Evolutionary conservation across 2,797 vertebrate species (phyloP).

Genomic region (Hippopotamyrus pictus): DNA sequence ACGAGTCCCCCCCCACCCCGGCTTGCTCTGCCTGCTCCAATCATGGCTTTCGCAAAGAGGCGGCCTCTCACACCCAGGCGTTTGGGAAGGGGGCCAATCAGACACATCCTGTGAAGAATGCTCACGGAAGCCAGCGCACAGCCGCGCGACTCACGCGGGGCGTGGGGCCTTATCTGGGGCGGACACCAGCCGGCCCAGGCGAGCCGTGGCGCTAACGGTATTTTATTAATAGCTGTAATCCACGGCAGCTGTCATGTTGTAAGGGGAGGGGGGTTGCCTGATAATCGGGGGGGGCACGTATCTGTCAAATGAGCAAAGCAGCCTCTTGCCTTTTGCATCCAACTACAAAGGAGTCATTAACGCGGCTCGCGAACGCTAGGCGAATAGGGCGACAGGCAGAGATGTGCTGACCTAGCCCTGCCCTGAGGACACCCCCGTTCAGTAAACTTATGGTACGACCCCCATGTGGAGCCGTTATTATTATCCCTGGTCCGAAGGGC

Average conservation of each 20-base stretch:
- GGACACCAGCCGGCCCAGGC: background rate
- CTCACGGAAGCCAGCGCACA: background rate
- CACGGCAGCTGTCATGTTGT: background rate
- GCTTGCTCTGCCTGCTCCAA: conserved; percentile 38
- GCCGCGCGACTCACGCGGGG: background rate
- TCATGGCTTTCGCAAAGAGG: conserved; percentile 42
- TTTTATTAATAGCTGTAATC: background rate
- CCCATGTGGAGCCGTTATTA: background rate
- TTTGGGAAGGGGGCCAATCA: background rate
- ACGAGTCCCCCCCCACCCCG: background rate
- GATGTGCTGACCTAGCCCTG: background rate
- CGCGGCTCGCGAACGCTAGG: background rate
- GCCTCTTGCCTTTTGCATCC: background rate
- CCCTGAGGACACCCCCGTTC: background rate
- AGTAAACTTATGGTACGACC: background rate
- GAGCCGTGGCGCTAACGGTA: background rate
- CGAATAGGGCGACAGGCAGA: background rate
- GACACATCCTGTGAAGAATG: conserved; percentile 16
- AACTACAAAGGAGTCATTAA: background rate
- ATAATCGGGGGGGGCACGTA: background rate
- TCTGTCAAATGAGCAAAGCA: background rate
- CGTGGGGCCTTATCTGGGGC: background rate
- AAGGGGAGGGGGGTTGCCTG: background rate
- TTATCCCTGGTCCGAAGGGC: background rate
- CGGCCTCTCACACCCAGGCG: background rate